Percentiles rank a stretch among this genome's conserved stretches.
These are phyloP conservation scores for Quiscalus mexicanus DNA, from an alignment of 2,113 vertebrate genomes.

Conservation along the genomic window DNA sequence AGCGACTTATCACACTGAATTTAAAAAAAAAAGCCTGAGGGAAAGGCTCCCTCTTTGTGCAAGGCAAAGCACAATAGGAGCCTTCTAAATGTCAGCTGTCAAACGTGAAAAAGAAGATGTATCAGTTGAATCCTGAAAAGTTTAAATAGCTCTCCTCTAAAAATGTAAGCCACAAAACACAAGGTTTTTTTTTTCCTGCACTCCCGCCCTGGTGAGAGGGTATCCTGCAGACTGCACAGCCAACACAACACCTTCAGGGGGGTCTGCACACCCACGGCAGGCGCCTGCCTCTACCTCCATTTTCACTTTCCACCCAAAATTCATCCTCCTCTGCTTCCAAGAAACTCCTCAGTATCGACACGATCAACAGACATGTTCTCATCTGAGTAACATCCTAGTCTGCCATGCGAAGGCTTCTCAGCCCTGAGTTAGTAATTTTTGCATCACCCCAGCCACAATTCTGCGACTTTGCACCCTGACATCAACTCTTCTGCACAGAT, in stretches of 20 bases:
- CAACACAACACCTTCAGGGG: not conserved
- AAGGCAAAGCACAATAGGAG: not conserved
- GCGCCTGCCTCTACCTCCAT: not conserved
- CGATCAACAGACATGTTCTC: not conserved
- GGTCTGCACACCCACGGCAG: not conserved
- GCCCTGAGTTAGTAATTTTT: not conserved
- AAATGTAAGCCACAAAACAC: fast-evolving
- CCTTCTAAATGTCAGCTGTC: not conserved
- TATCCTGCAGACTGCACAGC: not conserved
- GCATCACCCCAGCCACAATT: not conserved
- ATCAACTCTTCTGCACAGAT: not conserved
- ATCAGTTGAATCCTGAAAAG: not conserved
- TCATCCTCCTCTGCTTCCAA: not conserved
- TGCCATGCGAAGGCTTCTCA: not conserved
- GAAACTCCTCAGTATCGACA: not conserved
- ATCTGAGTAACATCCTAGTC: not conserved
- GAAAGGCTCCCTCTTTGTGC: not conserved
- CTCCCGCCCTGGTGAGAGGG: not conserved
- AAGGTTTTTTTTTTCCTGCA: not conserved
- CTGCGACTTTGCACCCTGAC: not conserved
- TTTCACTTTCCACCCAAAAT: not conserved
- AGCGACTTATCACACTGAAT: not conserved
- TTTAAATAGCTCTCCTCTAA: not conserved
- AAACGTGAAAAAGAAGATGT: not conserved
- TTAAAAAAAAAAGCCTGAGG: not conserved